Base-by-base conservation (phyloP, 2,888 invertebrate species). In the Tanaodytes sp. region DNA sequence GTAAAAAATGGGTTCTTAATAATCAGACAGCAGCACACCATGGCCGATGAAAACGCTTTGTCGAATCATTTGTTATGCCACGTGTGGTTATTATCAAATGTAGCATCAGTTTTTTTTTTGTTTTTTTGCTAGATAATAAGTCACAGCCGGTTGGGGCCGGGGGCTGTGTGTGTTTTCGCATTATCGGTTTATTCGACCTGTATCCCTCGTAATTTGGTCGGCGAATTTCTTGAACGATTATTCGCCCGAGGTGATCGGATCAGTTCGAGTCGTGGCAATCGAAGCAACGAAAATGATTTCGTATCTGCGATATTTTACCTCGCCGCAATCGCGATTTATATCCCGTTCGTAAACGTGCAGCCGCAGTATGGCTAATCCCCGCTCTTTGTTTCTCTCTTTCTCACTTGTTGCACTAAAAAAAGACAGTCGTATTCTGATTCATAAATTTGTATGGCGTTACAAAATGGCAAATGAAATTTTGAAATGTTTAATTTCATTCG, bases 121-220 rank as follows among this genome's bases (percentile, higher is more conserved):
- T 77, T 73, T 78, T 70, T 77, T 79, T 78, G 74, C 74, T 40
- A 75, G 43, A 76, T 79, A 76, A 80, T 81, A 80, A 81, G 80
- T 81, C 76, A 80, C 73, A 73, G 75, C 66, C 68, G 61, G 54
- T 58, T 59, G 45, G 71, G 58, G 75, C 81, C 73, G 67, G 71
- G 69, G 76, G 81, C 79, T 79, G 75, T 78, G 79, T 80, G 73
- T 72, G 81, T 81, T 81, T 79, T 75, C 66, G 66, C 73, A 81
- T 81, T 80, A 81, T 78, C 80, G 77, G 70, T 75, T 80, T 76
- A 77, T 80, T 81, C 76, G 65, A 77, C 79, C 79, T 79, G 75
- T 77, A 79, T 78, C 75, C 76, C 73, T 75, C 78, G 76, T 79
- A 81, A 81, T 81, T 80, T 79, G 49, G 59, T 54, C 36, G 58